phyloP scores from a whole-genome alignment of 2,113 vertebrate genomes.

The Dolichallabes microphthalmus region DNA sequence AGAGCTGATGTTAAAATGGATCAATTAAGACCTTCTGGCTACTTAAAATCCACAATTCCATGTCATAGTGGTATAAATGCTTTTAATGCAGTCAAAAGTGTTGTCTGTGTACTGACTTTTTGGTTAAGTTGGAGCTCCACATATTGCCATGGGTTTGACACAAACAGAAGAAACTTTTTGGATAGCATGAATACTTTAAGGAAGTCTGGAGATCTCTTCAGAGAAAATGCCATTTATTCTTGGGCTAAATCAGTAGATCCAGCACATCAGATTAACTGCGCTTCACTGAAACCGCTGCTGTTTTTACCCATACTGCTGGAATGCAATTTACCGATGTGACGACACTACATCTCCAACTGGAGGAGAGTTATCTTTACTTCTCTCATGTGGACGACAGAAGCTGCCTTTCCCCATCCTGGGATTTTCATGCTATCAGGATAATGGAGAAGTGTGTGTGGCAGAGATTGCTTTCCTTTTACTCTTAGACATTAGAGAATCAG shows the following conservation, averaged over 20 bases:
- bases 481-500: conserved; percentile 21
- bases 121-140: background rate
- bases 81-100: background rate
- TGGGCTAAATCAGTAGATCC: conserved; percentile 52
- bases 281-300: conserved; percentile 50
- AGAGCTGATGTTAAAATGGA: background rate
- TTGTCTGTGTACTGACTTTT: background rate
- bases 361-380: conserved; percentile 44
- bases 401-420: conserved; percentile 14
- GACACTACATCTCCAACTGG: conserved; percentile 44
- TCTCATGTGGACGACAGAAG: background rate
- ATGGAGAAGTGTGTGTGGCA: conserved; percentile 37
- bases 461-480: conserved; percentile 39
- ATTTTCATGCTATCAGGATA: conserved; percentile 41
- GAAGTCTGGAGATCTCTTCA: background rate
- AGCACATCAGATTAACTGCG: conserved; percentile 61
- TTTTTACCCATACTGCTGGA: conserved; percentile 50
- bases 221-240: conserved; percentile 21
- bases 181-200: background rate
- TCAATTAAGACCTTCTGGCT: background rate
- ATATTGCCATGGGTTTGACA: background rate
- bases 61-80: background rate
- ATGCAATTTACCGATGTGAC: conserved; percentile 59
- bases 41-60: background rate
- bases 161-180: conserved; percentile 13